Evolutionary conservation across 2,888 invertebrate species (phyloP).

Genomic region (Macroteleia sp.): DNA sequence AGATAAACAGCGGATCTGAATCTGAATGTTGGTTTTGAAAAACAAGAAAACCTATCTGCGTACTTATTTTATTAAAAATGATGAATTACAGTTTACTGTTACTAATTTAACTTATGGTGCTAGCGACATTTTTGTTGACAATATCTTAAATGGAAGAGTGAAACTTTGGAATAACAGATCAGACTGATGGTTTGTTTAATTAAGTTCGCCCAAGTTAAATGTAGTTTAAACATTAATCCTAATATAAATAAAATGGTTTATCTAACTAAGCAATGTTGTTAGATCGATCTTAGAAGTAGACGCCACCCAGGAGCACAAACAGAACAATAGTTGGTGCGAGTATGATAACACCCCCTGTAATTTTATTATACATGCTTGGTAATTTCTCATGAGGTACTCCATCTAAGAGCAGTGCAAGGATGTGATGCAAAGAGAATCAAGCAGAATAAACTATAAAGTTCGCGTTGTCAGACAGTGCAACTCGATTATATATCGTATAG

Average conservation of each 20-base stretch:
- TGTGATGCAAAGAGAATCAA: conserved; percentile 49
- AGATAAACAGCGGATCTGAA: no score
- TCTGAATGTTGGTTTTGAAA: no score
- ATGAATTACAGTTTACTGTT: no score
- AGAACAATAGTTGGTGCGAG: no score
- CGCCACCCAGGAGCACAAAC: no score
- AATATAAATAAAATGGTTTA: conserved; percentile 28
- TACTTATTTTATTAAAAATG: no score
- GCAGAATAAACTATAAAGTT: conserved; percentile 58
- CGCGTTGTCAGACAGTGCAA: conserved; percentile 38
- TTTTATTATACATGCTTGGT: conserved; percentile 31
- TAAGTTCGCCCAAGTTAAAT: neutral
- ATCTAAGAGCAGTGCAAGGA: conserved; percentile 35
- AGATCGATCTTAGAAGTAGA: no score
- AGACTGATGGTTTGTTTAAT: neutral
- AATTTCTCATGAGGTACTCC: conserved; percentile 48
- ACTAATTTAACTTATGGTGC: no score
- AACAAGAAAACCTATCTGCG: no score
- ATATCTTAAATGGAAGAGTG: neutral
- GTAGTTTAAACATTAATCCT: conserved; percentile 5
- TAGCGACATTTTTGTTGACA: no score
- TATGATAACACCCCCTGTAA: no score
- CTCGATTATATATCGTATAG: conserved; percentile 56
- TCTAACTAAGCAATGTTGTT: conserved; percentile 31
- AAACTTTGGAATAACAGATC: neutral